Base-by-base conservation (phyloP, 2,797 vertebrate genomes). In the Lates japonicus region DNA sequence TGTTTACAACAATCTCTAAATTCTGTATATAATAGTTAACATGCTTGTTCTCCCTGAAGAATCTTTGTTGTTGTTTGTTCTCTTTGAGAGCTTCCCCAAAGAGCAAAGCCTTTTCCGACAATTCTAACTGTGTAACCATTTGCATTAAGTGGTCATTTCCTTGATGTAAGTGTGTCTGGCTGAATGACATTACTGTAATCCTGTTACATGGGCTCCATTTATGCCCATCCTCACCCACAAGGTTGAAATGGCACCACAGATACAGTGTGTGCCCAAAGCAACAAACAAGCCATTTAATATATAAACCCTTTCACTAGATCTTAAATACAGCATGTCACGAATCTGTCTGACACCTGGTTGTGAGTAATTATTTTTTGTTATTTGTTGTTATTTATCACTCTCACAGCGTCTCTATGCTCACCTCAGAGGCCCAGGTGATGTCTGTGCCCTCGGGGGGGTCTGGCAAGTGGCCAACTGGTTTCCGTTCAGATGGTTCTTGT, bases 81-180 rank as follows among this genome's bases (percentile, higher is more conserved):
- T 54, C 19, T 54, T 29, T 31, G 9, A 75, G 33, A 31, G 29
- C 70, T 83, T 79, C 57, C 55, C 67, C 54, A 72, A 68, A 67
- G 11, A 75, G 51, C 61, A 10, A 3, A 67, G 10, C 29, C 49
- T 59, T 74, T 70, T 39, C 35, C 7, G 6, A 7, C n/a, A 67
- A 63, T 65, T 58, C 62, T 72, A 54, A 61, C 55, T 57, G 7
- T 37, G 51, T n/a, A 68, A 70, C n/a, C 60, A 76, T 77, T 69
- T 76, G 33, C 49, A 68, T 57, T 74, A 83, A 88, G 74, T 76
- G 76, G 48, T 64, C 29, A 84, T 88, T 84, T 88, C 85, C 78
- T 68, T 61, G 31, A 73, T 55, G 19, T 74, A 29, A 76, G 48
- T 58, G 75, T 73, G 70, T 75, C 48, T 66, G 70, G 44, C 80